Evolutionary conservation across 2,113 vertebrate species (phyloP).

Genomic region (Platichthys flesus): DNA sequence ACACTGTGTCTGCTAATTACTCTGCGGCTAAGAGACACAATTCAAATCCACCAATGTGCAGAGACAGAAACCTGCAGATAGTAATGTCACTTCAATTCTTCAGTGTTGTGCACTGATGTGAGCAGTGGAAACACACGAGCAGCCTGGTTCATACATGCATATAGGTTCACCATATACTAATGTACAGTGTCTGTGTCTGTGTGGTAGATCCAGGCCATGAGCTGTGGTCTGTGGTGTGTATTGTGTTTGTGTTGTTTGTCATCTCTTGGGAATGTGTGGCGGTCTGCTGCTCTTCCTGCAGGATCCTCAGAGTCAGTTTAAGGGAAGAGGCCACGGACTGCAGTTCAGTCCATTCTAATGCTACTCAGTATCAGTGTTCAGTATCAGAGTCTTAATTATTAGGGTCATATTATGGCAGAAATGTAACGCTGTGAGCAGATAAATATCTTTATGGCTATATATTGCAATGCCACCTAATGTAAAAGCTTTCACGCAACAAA

Average conservation of each 20-base stretch:
- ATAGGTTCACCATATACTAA: conserved; percentile 19
- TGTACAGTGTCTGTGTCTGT: conserved; percentile 11
- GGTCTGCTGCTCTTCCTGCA: conserved; percentile 14
- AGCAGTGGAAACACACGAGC: background rate
- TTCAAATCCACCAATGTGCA: conserved; percentile 19
- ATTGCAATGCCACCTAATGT: background rate
- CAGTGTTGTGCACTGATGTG: background rate
- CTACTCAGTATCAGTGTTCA: background rate
- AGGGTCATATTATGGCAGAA: no score
- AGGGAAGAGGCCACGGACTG: background rate
- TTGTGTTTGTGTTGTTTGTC: conserved; percentile 40
- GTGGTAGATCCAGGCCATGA: conserved; percentile 21
- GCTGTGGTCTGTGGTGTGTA: conserved; percentile 57
- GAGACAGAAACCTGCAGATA: background rate
- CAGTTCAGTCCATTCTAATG: background rate
- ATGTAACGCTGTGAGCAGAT: no score
- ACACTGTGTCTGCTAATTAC: conserved; percentile 47
- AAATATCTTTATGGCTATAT: no score
- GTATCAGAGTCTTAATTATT: background rate
- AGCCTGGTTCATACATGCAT: background rate
- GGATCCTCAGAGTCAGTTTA: conserved; percentile 13
- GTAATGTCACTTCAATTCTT: background rate
- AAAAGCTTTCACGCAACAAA: background rate
- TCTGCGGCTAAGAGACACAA: conserved; percentile 40
- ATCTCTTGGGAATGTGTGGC: conserved; percentile 43